Conservation (phyloP, 1,140 invertebrate genomes). For the Apocrypta bakeri region DNA sequence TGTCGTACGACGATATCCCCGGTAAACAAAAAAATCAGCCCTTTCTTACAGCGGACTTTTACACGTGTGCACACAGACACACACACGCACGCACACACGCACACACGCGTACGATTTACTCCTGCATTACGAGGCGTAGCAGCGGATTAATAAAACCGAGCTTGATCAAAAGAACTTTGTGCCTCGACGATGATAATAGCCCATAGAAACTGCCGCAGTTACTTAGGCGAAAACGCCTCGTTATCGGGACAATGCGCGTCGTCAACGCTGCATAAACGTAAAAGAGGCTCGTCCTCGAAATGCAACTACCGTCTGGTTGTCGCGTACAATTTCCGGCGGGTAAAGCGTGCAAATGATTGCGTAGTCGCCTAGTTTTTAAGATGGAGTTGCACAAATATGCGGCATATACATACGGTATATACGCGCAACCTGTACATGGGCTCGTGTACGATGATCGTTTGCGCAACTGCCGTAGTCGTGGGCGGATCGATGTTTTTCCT, state of each 20-base stretch:
- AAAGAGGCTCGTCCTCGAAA: neutral
- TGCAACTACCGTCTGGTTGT: too few species aligned
- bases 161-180: neutral
- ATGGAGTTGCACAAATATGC: neutral
- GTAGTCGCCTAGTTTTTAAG: neutral
- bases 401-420: too few species aligned
- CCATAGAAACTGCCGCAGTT: neutral
- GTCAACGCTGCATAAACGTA: neutral
- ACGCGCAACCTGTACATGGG: too few species aligned
- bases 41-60: neutral
- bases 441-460: too few species aligned
- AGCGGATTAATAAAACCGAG: neutral
- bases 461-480: too few species aligned
- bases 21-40: neutral
- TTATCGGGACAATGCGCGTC: neutral
- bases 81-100: too few species aligned
- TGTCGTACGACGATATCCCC: too few species aligned
- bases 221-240: neutral
- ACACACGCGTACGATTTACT: neutral
- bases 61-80: too few species aligned
- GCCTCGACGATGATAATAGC: neutral
- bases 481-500: too few species aligned
- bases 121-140: neutral
- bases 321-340: neutral
- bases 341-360: neutral